Conservation (phyloP, 2,888 invertebrate species). For the Branchinecta sandiegonensis region DNA sequence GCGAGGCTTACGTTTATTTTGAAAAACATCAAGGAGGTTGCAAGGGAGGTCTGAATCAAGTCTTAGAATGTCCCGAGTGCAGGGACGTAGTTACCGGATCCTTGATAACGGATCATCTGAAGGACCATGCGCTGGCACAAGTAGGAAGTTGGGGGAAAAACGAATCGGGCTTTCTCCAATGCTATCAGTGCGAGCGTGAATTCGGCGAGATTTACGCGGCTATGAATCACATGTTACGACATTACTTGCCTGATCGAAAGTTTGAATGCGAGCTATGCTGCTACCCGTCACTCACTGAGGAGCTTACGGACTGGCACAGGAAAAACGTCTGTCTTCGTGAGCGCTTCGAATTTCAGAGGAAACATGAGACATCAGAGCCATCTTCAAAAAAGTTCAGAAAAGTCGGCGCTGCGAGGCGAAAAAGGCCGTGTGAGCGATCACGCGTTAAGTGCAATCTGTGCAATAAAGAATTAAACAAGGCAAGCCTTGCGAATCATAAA, state of each 20-base stretch:
- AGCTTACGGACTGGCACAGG: constrained; percentile 9
- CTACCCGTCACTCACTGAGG: neutral
- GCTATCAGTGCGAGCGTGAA: too few relatives aligned
- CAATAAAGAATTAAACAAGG: constrained; percentile 7
- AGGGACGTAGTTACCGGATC: too few relatives aligned
- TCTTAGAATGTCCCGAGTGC: too few relatives aligned
- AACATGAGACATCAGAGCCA: too few relatives aligned
- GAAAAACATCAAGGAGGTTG: too few relatives aligned
- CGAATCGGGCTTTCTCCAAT: too few relatives aligned
- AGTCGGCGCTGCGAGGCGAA: neutral
- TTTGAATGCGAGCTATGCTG: neutral
- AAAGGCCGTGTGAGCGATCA: neutral
- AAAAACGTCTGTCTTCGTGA: neutral
- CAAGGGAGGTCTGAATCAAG: too few relatives aligned
- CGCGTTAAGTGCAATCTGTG: neutral
- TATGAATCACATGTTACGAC: neutral
- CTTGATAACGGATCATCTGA: too few relatives aligned
- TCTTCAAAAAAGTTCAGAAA: neutral
- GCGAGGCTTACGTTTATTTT: too few relatives aligned
- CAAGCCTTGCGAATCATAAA: constrained; percentile 2
- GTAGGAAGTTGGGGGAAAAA: too few relatives aligned
- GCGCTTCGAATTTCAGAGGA: too few relatives aligned
- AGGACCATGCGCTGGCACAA: too few relatives aligned
- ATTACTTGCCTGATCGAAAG: constrained; percentile 4
- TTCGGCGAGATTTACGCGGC: neutral